Conservation (phyloP, 1,140 invertebrate species). For the Melipona quadrifasciata region DNA sequence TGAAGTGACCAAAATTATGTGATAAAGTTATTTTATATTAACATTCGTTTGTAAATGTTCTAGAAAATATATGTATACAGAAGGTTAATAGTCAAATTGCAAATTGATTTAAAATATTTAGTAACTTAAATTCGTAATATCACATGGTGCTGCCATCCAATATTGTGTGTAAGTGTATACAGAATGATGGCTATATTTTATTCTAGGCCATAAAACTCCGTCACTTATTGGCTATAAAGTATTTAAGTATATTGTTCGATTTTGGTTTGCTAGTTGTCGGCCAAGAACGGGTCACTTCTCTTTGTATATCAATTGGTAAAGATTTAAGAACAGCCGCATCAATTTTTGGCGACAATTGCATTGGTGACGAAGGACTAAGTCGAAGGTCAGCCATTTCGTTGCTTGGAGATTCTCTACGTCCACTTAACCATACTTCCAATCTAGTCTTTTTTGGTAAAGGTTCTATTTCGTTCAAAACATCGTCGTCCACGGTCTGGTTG, state of each 20-base stretch:
- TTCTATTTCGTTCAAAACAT: slow-evolving; percentile 84
- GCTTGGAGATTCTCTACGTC: slow-evolving; percentile 77
- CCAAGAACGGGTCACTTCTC: slow-evolving; percentile 75
- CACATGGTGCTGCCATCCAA: slow-evolving; percentile 64
- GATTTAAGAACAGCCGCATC: slow-evolving; percentile 73
- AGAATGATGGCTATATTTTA: slow-evolving; percentile 53
- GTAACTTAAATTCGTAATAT: slow-evolving; percentile 43
- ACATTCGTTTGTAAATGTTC: slow-evolving; percentile 36
- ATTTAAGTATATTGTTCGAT: slow-evolving; percentile 79
- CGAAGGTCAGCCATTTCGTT: slow-evolving; percentile 78
- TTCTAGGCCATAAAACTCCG: slow-evolving; percentile 62
- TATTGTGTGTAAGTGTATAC: slow-evolving; percentile 53
- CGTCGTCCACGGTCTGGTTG: slow-evolving; percentile 70
- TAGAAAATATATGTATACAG: slow-evolving; percentile 42
- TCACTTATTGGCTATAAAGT: slow-evolving; percentile 80
- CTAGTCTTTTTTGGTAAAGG: slow-evolving; percentile 87
- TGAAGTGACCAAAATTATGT: slow-evolving; percentile 16
- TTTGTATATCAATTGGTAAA: slow-evolving; percentile 74
- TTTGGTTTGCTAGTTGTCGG: slow-evolving; percentile 75
- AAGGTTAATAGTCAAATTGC: slow-evolving; percentile 31
- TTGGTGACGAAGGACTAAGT: slow-evolving; percentile 76
- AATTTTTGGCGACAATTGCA: slow-evolving; percentile 72
- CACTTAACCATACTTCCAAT: slow-evolving; percentile 79
- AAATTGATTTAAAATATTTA: slow-evolving; percentile 32
- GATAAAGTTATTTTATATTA: slow-evolving; percentile 6